phyloP scores from a whole-genome alignment of 2,888 invertebrate species.

The Candidula unifasciata region DNA sequence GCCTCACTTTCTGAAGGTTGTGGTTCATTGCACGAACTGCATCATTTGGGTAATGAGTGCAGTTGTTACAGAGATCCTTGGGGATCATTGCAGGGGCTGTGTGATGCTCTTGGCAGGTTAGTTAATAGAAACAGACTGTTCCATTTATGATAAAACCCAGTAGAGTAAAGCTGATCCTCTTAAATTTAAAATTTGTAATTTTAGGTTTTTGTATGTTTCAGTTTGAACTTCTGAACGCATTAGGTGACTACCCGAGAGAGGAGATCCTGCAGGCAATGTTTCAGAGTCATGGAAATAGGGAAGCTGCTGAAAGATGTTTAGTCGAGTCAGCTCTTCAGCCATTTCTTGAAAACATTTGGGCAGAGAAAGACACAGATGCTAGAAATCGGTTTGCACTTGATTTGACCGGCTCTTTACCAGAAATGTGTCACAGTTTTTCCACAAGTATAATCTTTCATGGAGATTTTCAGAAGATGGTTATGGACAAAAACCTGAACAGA shows the following conservation, averaged over 20 bases:
- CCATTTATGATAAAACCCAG: no score
- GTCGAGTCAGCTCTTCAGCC: conserved; percentile 53
- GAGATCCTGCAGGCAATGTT: conserved; percentile 65
- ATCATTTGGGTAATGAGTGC: no score
- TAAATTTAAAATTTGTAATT: no score
- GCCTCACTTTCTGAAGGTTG: no score
- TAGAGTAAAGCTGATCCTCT: no score
- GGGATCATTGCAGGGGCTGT: no score
- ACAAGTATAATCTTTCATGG: conserved; percentile 65
- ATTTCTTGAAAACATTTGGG: conserved; percentile 63
- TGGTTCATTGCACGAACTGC: no score
- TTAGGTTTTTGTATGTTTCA: conserved; percentile 47
- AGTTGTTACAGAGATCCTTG: no score
- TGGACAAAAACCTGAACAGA: conserved; percentile 57
- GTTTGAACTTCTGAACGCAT: conserved; percentile 61
- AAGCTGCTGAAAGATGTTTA: conserved; percentile 56
- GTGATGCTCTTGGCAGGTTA: no score
- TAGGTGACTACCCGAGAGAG: conserved; percentile 63
- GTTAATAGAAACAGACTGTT: no score
- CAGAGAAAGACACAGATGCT: conserved; percentile 24
- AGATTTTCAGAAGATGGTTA: conserved; percentile 63
- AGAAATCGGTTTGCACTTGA: conserved; percentile 29
- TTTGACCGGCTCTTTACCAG: conserved; percentile 41
- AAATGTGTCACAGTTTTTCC: conserved; percentile 60
- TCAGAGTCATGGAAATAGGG: conserved; percentile 61